phyloP scores from a whole-genome alignment of 1,140 invertebrate genomes.

The Copidosoma floridanum region DNA sequence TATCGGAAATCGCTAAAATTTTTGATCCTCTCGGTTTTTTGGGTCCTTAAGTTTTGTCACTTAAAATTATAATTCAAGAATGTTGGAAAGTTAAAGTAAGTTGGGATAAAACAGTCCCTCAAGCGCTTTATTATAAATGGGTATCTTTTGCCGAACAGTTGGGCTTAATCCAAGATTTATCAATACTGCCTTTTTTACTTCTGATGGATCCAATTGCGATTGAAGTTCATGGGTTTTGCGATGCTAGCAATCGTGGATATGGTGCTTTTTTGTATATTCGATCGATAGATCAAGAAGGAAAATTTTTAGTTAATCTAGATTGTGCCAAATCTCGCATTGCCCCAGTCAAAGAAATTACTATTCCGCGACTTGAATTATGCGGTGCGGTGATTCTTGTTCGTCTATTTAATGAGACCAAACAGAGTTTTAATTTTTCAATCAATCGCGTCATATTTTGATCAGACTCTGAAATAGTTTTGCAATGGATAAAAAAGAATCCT shows the following conservation, averaged over 20 bases:
- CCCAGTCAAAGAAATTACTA: conserved; percentile 5
- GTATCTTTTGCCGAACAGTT: background rate
- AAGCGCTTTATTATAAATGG: background rate
- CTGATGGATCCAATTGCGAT: background rate
- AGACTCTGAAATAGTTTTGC: conserved; percentile 30
- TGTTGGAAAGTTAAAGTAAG: background rate
- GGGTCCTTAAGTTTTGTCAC: background rate
- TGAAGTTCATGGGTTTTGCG: conserved; percentile 14
- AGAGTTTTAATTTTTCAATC: background rate
- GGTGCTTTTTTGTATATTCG: conserved; percentile 10
- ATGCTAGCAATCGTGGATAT: conserved; percentile 6
- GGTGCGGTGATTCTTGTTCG: conserved; percentile 4
- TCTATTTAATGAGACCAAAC: background rate
- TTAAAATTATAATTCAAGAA: conserved; percentile 6
- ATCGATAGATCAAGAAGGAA: background rate
- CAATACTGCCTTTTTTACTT: no score
- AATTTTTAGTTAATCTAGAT: background rate
- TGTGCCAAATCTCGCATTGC: conserved; percentile 10
- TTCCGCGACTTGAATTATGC: conserved; percentile 19
- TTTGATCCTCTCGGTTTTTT: conserved; percentile 5
- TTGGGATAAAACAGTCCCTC: conserved; percentile 1
- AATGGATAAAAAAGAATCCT: conserved; percentile 29
- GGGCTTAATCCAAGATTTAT: no score
- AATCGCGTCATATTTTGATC: conserved; percentile 19
- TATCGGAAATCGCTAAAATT: no score